phyloP scores from a whole-genome alignment of 2,888 invertebrate genomes.

The Caenorhabditis virilis region DNA sequence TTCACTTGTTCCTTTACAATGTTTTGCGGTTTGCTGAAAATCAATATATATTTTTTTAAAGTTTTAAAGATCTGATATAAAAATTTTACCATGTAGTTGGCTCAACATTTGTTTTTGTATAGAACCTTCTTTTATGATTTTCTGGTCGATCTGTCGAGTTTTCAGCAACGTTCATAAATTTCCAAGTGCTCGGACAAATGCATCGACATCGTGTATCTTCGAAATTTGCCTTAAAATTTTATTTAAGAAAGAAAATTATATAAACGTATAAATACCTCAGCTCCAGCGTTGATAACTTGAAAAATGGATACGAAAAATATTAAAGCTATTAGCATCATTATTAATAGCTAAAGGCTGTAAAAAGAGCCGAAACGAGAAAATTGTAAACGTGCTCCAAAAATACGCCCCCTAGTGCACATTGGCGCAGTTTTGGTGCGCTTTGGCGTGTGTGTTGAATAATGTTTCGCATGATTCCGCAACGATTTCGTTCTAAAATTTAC shows the following conservation, averaged over 20 bases:
- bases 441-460: too few species aligned
- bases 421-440: too few species aligned
- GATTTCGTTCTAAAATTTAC: too few species aligned
- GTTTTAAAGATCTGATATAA: background rate
- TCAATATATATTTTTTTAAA: background rate
- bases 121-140: slow-evolving; percentile 57
- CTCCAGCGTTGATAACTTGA: slow-evolving; percentile 9
- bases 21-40: slow-evolving; percentile 58
- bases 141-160: slow-evolving; percentile 39
- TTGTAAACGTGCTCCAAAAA: too few species aligned
- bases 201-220: slow-evolving; percentile 66
- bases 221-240: slow-evolving; percentile 64
- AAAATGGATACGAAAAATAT: background rate
- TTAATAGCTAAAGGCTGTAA: too few species aligned
- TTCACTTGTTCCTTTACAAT: slow-evolving; percentile 59
- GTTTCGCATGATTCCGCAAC: too few species aligned
- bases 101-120: slow-evolving; percentile 64
- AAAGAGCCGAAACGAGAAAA: too few species aligned
- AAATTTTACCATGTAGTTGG: slow-evolving; percentile 56
- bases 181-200: slow-evolving; percentile 62
- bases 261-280: slow-evolving; percentile 14
- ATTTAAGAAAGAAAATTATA: background rate
- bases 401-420: too few species aligned
- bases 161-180: slow-evolving; percentile 42
- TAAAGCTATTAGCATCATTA: too few species aligned